Evolutionary conservation across 2,113 vertebrate genomes (phyloP).

Genomic region (Gracilinanus agilis): DNA sequence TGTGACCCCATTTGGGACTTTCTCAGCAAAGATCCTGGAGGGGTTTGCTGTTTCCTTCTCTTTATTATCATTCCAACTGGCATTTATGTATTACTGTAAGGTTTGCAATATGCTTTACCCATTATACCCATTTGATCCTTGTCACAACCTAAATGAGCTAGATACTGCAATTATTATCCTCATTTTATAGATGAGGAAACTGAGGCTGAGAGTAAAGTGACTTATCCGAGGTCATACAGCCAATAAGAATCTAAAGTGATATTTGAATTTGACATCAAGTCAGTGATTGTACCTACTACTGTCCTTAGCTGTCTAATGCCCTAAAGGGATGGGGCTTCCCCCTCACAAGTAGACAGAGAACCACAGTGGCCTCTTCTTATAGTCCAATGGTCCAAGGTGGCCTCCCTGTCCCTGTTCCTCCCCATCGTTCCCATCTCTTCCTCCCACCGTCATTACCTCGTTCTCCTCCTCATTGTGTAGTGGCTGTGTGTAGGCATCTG

Average conservation of each 20-base stretch:
- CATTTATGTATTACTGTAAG: background rate
- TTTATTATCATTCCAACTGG: background rate
- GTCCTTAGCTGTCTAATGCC: too few species aligned
- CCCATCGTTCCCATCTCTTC: background rate
- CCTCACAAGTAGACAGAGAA: too few species aligned
- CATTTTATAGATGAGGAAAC: too few species aligned
- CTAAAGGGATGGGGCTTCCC: too few species aligned
- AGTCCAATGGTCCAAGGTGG: fast-evolving
- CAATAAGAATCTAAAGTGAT: background rate
- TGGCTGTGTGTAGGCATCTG: slow-evolving; percentile 91
- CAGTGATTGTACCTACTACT: too few species aligned
- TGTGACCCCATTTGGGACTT: background rate
- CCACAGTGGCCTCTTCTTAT: background rate
- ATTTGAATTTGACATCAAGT: background rate
- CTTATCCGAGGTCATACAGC: background rate
- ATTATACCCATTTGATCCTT: background rate
- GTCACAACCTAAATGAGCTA: background rate
- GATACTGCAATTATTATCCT: too few species aligned
- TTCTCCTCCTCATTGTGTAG: slow-evolving; percentile 94
- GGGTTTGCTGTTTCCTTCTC: background rate
- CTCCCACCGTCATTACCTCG: slow-evolving; percentile 87
- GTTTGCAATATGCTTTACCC: background rate
- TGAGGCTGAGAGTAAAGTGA: too few species aligned
- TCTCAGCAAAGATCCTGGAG: background rate
- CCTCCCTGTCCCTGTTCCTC: too few species aligned